Base-by-base conservation (phyloP, 2,797 vertebrate genomes). In the Myotis pilosus region DNA sequence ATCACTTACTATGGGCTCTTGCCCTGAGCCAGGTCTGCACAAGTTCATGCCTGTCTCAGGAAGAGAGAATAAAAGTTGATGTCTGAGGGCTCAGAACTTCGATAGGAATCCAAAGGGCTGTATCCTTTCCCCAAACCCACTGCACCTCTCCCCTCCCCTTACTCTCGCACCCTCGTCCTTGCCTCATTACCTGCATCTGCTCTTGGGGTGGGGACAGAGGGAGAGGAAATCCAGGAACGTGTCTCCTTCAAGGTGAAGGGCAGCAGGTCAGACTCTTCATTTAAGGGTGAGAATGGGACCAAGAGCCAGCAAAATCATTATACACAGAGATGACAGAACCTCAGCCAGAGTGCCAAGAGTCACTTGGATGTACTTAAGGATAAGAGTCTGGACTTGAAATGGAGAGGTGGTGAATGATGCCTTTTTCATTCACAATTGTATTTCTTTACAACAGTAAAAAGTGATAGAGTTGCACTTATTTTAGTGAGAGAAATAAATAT, bases 171-270 rank as follows among this genome's bases (percentile, higher is more conserved):
- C 84, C 44, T 95, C 88, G 91, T 90, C 86, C 85, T 84, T 89
- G 90, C 82, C 91, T 85, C 94, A 84, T 94, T 96, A 79, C 93
- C 82, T 94, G 95, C 94, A 95, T 93, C 87, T 88, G 38, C 92
- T 94, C 53, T 69, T 88, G 36, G 12, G 53, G 41, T 28, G 10
- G 30, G 66, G 93, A n/a, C 36, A 41, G 41, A 75, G 15, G 25
- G 89, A 97, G 95, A 96, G 19, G n/a, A 64, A 78, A 94, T 85
- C 55, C 15, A 55, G 15, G 74, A 92, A n/a, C 12, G 9, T 22
- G 3, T 33, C 28, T 94, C 72, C 92, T 89, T 78, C 38, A 83
- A 87, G 30, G 88, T 6, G 0, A 95, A 1, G 0, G 0, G 2
- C 33, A 81, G 91, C 90, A 92, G 95, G 93, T 95, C 96, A 53